Base-by-base conservation (phyloP, 2,113 vertebrate species). In the Xiphias gladius region DNA sequence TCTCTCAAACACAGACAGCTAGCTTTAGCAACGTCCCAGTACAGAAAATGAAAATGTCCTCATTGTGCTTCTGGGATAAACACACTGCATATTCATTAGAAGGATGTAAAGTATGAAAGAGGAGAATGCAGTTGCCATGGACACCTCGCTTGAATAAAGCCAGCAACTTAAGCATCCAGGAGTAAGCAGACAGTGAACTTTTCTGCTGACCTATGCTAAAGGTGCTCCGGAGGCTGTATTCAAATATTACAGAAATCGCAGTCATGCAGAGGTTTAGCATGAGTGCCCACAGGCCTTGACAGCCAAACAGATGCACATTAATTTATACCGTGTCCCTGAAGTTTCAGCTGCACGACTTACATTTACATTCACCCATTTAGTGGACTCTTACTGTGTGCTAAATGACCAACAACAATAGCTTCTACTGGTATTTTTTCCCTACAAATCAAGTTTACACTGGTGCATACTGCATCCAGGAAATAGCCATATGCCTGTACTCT, bases 121-220 rank as follows among this genome's bases (percentile, higher is more conserved):
- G 73, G 65, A 54, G 54, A 26, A n/a, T 17, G 32, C 64, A 24
- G 78, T 66, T 41, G 28, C 82, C 58, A 67, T 61, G 63, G 73
- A 76, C 73, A 70, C 58, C 39, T 57, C 17, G n/a, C 48, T 48
- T 63, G 19, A 55, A 77, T 30, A 58, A 73, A 86, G 55, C 80
- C 67, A 74, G 77, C 81, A 80, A 73, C 43, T 72, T 76, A 19
- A 70, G 78, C 32, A 68, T 35, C 26, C 52, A 46, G 32, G 19
- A 66, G 57, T 28, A 50, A 26, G 59, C 37, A 72, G 55, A n/a
- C 17, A 12, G 61, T 30, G 32, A 78, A 88, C 86, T 84, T 82
- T 84, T 70, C 17, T 66, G 86, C 86, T 82, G 86, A 88, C 28
- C 71, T 64, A 77, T 61, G 68, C 39, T 69, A 16, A 80, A 73